Base-by-base conservation (phyloP, 2,888 invertebrate species). In the Scaptomyza tumidula region DNA sequence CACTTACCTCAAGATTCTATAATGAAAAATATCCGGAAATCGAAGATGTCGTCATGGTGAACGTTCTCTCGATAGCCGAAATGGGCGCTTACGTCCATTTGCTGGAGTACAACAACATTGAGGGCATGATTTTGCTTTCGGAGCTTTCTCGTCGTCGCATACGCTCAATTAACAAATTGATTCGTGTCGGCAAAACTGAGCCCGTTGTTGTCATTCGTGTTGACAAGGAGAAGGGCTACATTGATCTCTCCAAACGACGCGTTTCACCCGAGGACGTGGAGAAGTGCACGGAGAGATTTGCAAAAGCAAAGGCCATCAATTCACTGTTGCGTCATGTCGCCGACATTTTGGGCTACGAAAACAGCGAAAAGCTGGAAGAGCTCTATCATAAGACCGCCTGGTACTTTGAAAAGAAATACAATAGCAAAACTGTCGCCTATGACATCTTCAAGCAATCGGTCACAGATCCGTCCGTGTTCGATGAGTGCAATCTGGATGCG, bases 171-270 rank as follows among this genome's bases (percentile, higher is more conserved):
- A 99, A 99, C 93, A 99, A 99, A 94, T 94, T 99, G 86, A 99
- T 99, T 91, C 95, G 99, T 81, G 98, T 99, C 54, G 99, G 99
- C 45, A 97, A 99, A 93, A 99, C 97, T 55, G 99, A 99, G 92
- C 99, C 99, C 29, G 99, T 99, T 14, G 99, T 99, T 49, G 99
- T 99, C 64, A 99, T 99, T 92, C 95, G 99, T 93, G 99, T 99
- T 24, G 99, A 99, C 92, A 98, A 99, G 94, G 99, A 99, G 89
- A 99, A 99, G 94, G 99, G 99, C 95, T 99, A 99, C 92, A 99
- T 99, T 92, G 99, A 99, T 95, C 94, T 99, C 87, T 99, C 99
- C 72, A 99, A 99, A 93, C 95, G 99, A 91, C 95, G 99, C 93
- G 99, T 99, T 1, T 99, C 99, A 0, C 96, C 97, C 0, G 99